Conservation (phyloP, 2,797 vertebrate genomes). For the Oreonectes daqikongensis region DNA sequence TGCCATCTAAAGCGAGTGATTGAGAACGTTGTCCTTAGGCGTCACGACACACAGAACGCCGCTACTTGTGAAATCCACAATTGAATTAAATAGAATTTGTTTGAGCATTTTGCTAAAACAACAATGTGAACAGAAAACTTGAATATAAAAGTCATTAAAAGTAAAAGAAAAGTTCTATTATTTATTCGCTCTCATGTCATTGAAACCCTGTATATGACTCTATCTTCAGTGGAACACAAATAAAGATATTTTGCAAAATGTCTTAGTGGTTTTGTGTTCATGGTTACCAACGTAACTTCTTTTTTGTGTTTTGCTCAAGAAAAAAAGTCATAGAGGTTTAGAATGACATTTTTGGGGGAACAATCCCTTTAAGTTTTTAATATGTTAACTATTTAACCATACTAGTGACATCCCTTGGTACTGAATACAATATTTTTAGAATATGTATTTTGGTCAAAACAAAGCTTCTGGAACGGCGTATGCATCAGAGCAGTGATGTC, state of each 20-base stretch:
- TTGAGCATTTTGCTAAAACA: not conserved
- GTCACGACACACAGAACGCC: not conserved
- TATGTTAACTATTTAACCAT: not conserved
- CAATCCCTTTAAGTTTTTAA: not conserved
- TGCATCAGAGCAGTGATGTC: not conserved
- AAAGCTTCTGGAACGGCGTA: too few relatives aligned
- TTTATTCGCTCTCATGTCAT: too few relatives aligned
- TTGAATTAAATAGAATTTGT: not conserved
- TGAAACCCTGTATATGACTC: too few relatives aligned
- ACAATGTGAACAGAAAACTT: too few relatives aligned
- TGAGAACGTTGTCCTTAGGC: slow-evolving; percentile 8
- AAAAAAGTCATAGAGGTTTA: too few relatives aligned
- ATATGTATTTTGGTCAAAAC: not conserved
- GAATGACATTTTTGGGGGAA: not conserved
- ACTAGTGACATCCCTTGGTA: not conserved
- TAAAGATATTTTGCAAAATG: too few relatives aligned
- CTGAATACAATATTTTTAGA: not conserved
- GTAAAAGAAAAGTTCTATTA: too few relatives aligned
- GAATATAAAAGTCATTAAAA: too few relatives aligned
- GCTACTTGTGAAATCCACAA: not conserved
- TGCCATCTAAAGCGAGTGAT: not conserved
- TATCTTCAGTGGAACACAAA: too few relatives aligned
- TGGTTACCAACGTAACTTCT: too few relatives aligned
- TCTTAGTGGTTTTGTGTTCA: too few relatives aligned
- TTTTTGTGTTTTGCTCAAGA: too few relatives aligned